These are phyloP conservation scores for Limnephilus lunatus DNA, from an alignment of 2,888 invertebrate species.

Conservation along the genomic window DNA sequence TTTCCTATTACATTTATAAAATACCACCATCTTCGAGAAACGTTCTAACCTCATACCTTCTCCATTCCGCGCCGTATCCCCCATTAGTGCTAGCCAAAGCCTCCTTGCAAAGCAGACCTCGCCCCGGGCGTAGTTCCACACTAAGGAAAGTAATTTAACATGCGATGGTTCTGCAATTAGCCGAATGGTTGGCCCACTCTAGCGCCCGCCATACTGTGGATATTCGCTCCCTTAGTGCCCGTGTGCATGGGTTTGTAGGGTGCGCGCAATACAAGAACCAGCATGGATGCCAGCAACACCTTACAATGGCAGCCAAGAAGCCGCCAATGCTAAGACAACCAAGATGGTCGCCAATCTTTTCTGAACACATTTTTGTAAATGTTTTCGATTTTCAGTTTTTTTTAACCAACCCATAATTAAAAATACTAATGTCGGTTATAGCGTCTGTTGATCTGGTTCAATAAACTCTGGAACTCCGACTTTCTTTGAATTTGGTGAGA, in stretches of 20 bases:
- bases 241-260: conserved; percentile 12
- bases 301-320: too few relatives aligned
- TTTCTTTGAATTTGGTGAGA: too few relatives aligned
- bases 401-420: too few relatives aligned
- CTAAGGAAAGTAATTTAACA: conserved; percentile 53
- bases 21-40: not conserved
- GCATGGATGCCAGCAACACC: not conserved
- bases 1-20: not conserved
- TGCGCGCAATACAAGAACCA: not conserved
- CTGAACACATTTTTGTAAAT: not conserved
- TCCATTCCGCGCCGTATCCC: not conserved
- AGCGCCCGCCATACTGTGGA: conserved; percentile 38
- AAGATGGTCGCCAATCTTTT: not conserved
- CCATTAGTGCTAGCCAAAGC: not conserved
- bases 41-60: not conserved
- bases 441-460: too few relatives aligned
- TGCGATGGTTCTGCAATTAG: conserved; percentile 60
- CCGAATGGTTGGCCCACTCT: conserved; percentile 35
- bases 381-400: too few relatives aligned
- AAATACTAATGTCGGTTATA: too few relatives aligned
- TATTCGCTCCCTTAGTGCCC: conserved; percentile 47
- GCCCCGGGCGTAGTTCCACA: conserved; percentile 50
- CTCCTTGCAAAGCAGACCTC: conserved; percentile 45
- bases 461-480: too few relatives aligned
- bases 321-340: not conserved